phyloP scores from a whole-genome alignment of 1,140 invertebrate species.

The Drosophila pallidifrons region DNA sequence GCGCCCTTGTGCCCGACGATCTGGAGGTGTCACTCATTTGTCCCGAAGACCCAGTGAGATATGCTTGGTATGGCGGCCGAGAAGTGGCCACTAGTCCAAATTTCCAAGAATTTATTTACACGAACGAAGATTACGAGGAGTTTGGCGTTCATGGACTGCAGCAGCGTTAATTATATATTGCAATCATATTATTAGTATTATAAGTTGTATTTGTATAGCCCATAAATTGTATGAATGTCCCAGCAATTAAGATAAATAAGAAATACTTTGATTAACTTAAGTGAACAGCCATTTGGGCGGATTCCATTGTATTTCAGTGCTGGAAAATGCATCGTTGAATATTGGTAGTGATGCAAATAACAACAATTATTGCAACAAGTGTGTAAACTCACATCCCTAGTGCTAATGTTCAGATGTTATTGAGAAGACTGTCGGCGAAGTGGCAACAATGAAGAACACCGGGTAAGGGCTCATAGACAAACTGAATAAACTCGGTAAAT shows the following conservation, averaged over 20 bases:
- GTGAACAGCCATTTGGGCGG: too few relatives aligned
- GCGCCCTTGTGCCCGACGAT: conserved; percentile 91
- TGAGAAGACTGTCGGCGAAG: not conserved
- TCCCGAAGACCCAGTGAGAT: conserved; percentile 91
- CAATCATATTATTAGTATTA: conserved; percentile 8
- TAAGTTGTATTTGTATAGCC: conserved; percentile 17
- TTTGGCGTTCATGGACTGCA: conserved; percentile 87
- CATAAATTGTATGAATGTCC: conserved; percentile 1
- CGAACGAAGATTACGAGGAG: conserved; percentile 95
- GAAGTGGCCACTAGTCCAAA: conserved; percentile 90
- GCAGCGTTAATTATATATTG: conserved; percentile 35
- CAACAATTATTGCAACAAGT: not conserved
- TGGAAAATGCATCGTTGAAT: not conserved
- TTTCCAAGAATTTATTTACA: conserved; percentile 90
- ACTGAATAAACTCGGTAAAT: not conserved
- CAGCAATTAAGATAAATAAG: not conserved
- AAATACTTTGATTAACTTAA: not conserved
- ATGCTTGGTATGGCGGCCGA: conserved; percentile 95
- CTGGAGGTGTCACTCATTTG: conserved; percentile 90
- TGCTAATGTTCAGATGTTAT: conserved; percentile 6
- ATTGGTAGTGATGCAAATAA: not conserved
- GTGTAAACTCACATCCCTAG: conserved; percentile 8
- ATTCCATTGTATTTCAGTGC: not conserved
- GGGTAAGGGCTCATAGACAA: conserved; percentile 36
- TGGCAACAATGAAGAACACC: conserved; percentile 52